Conservation (phyloP, 2,113 vertebrate species). For the Athene noctua region DNA sequence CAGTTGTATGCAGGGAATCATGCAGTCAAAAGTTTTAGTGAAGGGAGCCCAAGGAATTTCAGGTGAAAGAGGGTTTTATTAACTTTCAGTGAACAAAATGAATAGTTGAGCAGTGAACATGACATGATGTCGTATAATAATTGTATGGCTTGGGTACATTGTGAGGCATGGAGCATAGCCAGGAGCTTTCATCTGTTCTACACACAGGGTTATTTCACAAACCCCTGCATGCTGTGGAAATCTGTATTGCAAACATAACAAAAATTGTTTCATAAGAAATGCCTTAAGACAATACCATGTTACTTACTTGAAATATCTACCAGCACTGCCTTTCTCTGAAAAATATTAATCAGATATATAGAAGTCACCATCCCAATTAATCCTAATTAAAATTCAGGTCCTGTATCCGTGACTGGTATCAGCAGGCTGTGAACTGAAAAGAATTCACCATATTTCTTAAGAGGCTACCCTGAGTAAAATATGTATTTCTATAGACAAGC, state of each 20-base stretch:
- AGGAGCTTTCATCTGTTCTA: slow-evolving; percentile 34
- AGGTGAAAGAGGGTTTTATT: slow-evolving; percentile 26
- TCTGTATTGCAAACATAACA: neutral
- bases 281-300: neutral
- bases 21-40: slow-evolving; percentile 50
- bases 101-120: slow-evolving; percentile 40
- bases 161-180: slow-evolving; percentile 14
- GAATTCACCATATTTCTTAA: neutral
- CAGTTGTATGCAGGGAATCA: slow-evolving; percentile 19
- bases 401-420: neutral
- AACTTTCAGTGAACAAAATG: slow-evolving; percentile 30
- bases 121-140: slow-evolving; percentile 11
- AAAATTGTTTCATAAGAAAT: slow-evolving; percentile 17
- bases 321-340: neutral
- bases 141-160: neutral
- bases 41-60: slow-evolving; percentile 46
- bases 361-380: neutral
- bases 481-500: neutral
- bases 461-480: neutral
- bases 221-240: neutral
- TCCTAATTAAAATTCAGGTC: neutral
- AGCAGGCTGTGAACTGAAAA: neutral
- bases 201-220: slow-evolving; percentile 31
- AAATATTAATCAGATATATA: neutral
- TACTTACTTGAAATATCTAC: neutral